Evolutionary conservation across 1,140 invertebrate genomes (phyloP).

Genomic region (Semibalanus balanoides): DNA sequence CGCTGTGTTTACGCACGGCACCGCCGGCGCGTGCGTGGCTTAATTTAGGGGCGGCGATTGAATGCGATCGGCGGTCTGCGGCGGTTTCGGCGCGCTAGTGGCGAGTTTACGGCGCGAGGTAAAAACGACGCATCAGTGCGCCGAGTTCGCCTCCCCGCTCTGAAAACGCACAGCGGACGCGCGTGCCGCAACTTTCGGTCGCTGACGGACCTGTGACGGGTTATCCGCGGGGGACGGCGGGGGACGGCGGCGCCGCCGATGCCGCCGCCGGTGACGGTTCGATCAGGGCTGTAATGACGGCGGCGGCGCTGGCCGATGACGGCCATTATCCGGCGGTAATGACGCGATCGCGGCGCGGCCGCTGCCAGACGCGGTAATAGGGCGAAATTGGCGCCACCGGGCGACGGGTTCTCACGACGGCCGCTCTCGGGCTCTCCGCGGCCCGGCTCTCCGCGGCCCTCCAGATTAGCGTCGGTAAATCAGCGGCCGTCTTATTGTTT

Average conservation of each 20-base stretch:
- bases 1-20: neutral
- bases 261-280: no score
- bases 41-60: neutral
- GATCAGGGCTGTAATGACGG: neutral
- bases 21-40: neutral
- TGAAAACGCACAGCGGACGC: no score
- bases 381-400: neutral
- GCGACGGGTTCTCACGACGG: neutral
- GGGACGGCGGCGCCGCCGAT: no score
- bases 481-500: no score
- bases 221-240: no score
- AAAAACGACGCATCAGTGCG: neutral
- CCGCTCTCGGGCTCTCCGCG: no score
- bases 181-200: no score
- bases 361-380: constrained; percentile 1
- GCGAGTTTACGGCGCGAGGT: neutral
- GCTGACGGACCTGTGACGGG: no score
- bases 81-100: no score
- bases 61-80: neutral
- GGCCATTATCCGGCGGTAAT: neutral
- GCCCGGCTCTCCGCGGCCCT: no score
- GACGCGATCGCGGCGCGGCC: neutral
- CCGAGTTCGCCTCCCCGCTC: no score
- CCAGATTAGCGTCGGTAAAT: no score
- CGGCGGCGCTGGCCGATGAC: neutral